A percentile compares a stretch with the other conserved stretches of the same genome.
Evolutionary conservation across 2,113 vertebrate species (phyloP).

Genomic region (Morone saxatilis): DNA sequence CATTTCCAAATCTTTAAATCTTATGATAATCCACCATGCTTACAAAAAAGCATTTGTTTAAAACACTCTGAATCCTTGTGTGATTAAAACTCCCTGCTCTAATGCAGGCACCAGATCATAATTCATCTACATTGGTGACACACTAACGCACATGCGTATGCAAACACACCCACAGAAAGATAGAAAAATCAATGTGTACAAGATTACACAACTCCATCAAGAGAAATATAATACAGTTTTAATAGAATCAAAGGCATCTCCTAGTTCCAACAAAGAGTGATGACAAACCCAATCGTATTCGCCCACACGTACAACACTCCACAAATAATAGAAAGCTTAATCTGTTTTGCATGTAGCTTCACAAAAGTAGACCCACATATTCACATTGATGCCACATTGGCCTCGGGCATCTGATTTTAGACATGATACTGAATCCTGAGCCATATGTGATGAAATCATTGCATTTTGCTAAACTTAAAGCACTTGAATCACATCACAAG

Average conservation of each 20-base stretch:
- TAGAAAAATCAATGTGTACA: slow-evolving; percentile 72
- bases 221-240: slow-evolving; percentile 70
- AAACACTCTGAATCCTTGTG: slow-evolving; percentile 81
- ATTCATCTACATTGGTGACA: slow-evolving; percentile 67
- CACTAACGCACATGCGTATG: slow-evolving; percentile 29
- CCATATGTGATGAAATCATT: slow-evolving; percentile 50
- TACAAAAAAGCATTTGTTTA: slow-evolving; percentile 83
- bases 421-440: slow-evolving; percentile 37
- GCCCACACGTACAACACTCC: slow-evolving; percentile 43
- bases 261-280: slow-evolving; percentile 52
- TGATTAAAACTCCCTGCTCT: slow-evolving; percentile 82
- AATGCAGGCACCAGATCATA: slow-evolving; percentile 72
- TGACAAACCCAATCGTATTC: slow-evolving; percentile 49
- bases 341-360: slow-evolving; percentile 49
- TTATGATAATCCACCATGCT: slow-evolving; percentile 83
- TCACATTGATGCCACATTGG: slow-evolving; percentile 14
- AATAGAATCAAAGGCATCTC: slow-evolving; percentile 67
- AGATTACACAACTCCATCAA: slow-evolving; percentile 75
- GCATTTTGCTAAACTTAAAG: slow-evolving; percentile 36
- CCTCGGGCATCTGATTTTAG: slow-evolving; percentile 39
- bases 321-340: slow-evolving; percentile 51
- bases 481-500: slow-evolving; percentile 44
- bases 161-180: slow-evolving; percentile 49
- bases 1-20: slow-evolving; percentile 85
- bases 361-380: slow-evolving; percentile 48